phyloP scores from a whole-genome alignment of 2,888 invertebrate genomes.

The Ceraclea dissimilis region DNA sequence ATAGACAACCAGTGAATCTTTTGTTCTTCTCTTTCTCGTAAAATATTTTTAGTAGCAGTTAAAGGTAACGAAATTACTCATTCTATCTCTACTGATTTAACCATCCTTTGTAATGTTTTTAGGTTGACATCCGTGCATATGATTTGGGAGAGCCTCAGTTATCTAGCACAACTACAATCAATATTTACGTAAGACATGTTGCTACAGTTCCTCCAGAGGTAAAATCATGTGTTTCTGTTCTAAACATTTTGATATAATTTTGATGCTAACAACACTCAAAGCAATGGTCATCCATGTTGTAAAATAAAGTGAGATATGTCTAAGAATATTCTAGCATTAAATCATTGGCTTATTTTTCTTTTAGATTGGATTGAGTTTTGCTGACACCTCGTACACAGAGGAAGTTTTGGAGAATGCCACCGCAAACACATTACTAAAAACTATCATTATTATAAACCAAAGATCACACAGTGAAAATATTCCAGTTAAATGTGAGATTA shows the following conservation, averaged over 20 bases:
- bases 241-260: not conserved
- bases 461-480: constrained; percentile 59
- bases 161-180: constrained; percentile 73
- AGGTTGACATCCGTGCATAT: constrained; percentile 79
- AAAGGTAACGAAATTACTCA: too few relatives aligned
- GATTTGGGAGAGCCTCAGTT: constrained; percentile 81
- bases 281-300: too few relatives aligned
- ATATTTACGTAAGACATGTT: constrained; percentile 75
- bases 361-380: constrained; percentile 75
- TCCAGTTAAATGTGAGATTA: constrained; percentile 72
- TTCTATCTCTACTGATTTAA: not conserved
- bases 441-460: constrained; percentile 67
- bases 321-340: too few relatives aligned
- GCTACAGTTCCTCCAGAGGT: constrained; percentile 59
- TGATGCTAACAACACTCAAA: too few relatives aligned
- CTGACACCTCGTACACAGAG: constrained; percentile 77
- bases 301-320: not conserved
- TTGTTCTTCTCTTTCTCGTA: too few relatives aligned
- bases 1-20: too few relatives aligned
- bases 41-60: too few relatives aligned
- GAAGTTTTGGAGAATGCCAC: constrained; percentile 73
- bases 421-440: constrained; percentile 59
- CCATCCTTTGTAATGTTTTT: constrained; percentile 19
- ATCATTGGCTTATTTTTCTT: constrained; percentile 5
- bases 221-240: constrained; percentile 10